Base-by-base conservation (phyloP, 1,140 invertebrate species). In the Bombus huntii region DNA sequence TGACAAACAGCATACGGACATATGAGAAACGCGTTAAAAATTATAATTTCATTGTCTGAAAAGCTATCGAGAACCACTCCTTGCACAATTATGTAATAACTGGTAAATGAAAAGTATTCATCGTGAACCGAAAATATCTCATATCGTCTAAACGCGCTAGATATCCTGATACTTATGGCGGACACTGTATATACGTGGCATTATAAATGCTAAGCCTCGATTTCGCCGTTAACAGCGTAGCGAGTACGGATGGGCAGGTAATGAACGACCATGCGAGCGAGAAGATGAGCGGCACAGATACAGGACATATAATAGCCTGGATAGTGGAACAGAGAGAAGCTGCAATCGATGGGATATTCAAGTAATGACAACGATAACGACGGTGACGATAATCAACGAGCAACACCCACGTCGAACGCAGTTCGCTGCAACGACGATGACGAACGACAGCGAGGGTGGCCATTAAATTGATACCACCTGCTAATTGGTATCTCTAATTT, bases 401-500 rank as follows among this genome's bases (percentile, higher is more conserved):
- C 80, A 76, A 79, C 75, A 72, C 28, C 81, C 78, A 59, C 87
- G 86, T 90, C 88, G 88, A 59, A 53, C 82, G 65, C 88, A 66
- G 81, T 83, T 87, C 82, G 44, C 79, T 37, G 81, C 78, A 68
- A 57, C 83, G 62, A 72, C 88, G 76, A 90, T 89, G 89, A 90
- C 86, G 88, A 85, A 90, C 88, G 88, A 88, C 53, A 83, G 42
- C 66, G 75, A 34, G 59, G 18, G 75, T 53, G 76, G 82, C 86
- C 88, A 85, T 90, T 90, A 90, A 90, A 90, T 89, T 83, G 81
- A 89, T 89, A 88, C 88, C 79, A 80, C 86, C 66, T 77, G 89
- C 89, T 90, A 90, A 90, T 90, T 90, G 89, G 88, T 90, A 89
- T 75, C 88, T 85, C 86, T 86, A 88, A 88, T 89, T 90, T 85